These are phyloP conservation scores for Pristionchus entomophagus DNA, from an alignment of 2,888 invertebrate species.

Conservation along the genomic window DNA sequence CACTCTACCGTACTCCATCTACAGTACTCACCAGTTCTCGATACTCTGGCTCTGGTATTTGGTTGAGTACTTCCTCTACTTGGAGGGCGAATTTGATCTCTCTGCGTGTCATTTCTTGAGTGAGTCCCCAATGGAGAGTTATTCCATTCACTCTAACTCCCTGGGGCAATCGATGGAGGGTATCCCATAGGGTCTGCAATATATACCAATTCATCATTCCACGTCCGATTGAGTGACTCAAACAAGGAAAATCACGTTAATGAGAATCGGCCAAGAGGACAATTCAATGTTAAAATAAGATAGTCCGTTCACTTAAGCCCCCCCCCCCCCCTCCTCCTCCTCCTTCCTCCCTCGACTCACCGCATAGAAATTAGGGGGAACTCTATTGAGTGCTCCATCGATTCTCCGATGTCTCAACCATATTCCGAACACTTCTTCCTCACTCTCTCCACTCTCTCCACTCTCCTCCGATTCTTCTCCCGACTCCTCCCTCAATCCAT, in stretches of 20 bases:
- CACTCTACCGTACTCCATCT: neutral
- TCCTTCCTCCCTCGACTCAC: conserved; percentile 49
- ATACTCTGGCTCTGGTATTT: conserved; percentile 98
- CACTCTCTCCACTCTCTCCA: conserved; percentile 61
- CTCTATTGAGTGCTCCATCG: conserved; percentile 96
- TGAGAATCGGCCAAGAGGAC: no score
- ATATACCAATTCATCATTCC: neutral
- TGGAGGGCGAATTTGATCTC: conserved; percentile 97
- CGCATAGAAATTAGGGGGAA: conserved; percentile 96
- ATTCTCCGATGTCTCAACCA: conserved; percentile 94
- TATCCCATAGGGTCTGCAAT: conserved; percentile 73
- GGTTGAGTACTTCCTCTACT: conserved; percentile 95
- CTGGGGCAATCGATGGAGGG: conserved; percentile 84
- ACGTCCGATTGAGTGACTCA: no score
- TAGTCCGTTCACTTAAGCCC: no score
- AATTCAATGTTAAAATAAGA: no score
- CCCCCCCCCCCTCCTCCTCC: neutral
- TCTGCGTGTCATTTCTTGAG: conserved; percentile 92
- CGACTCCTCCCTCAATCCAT: conserved; percentile 49
- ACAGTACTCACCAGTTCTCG: conserved; percentile 78
- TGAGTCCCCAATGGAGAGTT: conserved; percentile 90
- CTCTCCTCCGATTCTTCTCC: conserved; percentile 45
- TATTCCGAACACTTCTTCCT: conserved; percentile 83
- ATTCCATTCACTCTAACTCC: conserved; percentile 93
- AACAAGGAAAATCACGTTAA: no score